Conservation (phyloP, 92 coral and sea anemone genomes). For the Epizoanthus scotinus region DNA sequence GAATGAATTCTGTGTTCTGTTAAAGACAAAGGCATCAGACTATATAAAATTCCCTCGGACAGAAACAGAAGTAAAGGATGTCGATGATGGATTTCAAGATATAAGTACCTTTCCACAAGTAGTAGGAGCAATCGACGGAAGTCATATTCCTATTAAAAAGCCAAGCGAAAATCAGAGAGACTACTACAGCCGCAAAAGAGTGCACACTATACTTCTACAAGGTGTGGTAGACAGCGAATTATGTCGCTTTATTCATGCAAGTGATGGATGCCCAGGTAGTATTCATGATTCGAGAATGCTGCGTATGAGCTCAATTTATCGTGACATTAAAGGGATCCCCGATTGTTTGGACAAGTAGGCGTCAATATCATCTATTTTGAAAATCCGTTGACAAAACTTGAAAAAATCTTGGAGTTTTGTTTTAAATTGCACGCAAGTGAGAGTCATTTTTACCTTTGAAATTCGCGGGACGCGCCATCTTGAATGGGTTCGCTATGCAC, state of each 20-base stretch:
- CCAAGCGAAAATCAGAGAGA: not conserved
- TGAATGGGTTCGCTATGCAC: too few species aligned
- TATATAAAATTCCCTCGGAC: too few species aligned
- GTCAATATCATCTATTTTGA: too few species aligned
- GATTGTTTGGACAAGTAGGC: too few species aligned
- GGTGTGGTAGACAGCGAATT: slow-evolving; percentile 34
- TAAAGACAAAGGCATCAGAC: too few species aligned
- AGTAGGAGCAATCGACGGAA: slow-evolving; percentile 37
- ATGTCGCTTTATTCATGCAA: slow-evolving; percentile 41
- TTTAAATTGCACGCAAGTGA: too few species aligned
- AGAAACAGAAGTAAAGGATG: slow-evolving; percentile 1
- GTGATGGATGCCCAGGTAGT: slow-evolving; percentile 45
- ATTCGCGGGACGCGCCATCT: too few species aligned
- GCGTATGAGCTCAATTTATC: slow-evolving; percentile 23
- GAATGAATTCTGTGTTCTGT: too few species aligned
- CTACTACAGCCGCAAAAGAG: slow-evolving; percentile 30
- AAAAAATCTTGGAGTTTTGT: too few species aligned
- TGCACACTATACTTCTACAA: too few species aligned
- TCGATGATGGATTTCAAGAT: not conserved
- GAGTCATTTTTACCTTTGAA: too few species aligned
- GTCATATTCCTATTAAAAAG: slow-evolving; percentile 14
- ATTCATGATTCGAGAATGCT: slow-evolving; percentile 39
- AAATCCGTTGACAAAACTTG: too few species aligned
- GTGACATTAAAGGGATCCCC: not conserved
- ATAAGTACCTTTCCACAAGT: slow-evolving; percentile 32